Evolutionary conservation across 2,113 vertebrate genomes (phyloP), one percentile per base, ranked within the genome.

Genomic region (Erythrocercus mccallii): DNA sequence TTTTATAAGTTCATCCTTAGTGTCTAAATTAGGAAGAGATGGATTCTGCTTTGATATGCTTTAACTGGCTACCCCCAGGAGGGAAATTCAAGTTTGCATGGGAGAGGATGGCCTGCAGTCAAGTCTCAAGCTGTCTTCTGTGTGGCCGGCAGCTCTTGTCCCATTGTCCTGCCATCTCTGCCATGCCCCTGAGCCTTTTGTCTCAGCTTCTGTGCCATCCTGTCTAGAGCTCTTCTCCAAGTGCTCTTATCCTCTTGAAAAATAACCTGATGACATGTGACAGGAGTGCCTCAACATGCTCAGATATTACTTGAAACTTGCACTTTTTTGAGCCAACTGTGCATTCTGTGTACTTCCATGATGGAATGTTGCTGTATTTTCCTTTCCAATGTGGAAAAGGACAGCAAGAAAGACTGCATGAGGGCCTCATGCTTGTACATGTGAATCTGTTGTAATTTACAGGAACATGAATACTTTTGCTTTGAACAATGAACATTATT

Each of bases 341-440:
- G 12, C 0, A 2, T 65, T 30, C 50, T 45, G 11, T n/a, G 5
- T 65, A 28, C 8, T 18, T 66, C 19, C 0, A 1, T 45, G 37
- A 31, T 40, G 25, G 37, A 69, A 31, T 0, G 1, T 54, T 45
- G 10, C 5, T 53, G 5, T 3, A 2, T 83, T 74, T 86, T 60
- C 22, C 24, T 71, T 71, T 69, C 31, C 2, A 4, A 1, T 0
- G 0, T 47, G 22, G 44, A 81, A 54, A 10, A 53, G 27, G 40
- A 82, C 15, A 7, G 12, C 21, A 28, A 47, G 19, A 23, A 82
- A 60, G 13, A 37, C 25, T 28, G 11, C 21, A n/a, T 15, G 23
- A 66, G 11, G 4, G 10, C 9, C 5, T 54, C 30, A n/a, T 61
- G 24, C 38, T 62, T 51, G 44, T 51, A 25, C 14, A 10, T 47